Percentiles rank a stretch among this genome's conserved stretches.
Conservation (phyloP, 2,888 invertebrate genomes). For the Agrypnus murinus region DNA sequence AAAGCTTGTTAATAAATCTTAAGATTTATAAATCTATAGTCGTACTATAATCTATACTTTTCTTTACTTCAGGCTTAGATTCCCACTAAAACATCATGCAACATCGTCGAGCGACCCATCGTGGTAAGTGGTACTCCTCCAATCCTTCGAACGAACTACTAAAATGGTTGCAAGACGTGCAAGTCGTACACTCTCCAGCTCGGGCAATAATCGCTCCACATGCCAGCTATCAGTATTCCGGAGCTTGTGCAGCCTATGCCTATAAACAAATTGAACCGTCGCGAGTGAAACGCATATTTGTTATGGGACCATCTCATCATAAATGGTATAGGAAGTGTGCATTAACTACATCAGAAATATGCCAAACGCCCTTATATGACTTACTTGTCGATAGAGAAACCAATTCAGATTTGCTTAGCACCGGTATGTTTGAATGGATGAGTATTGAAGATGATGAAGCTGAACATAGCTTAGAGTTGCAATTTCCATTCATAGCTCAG, state of each 20-base stretch:
- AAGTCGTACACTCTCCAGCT: constrained; percentile 86
- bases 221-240: constrained; percentile 96
- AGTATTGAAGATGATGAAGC: constrained; percentile 91
- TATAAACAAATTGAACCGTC: constrained; percentile 93
- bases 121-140: constrained; percentile 11
- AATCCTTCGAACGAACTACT: constrained; percentile 77
- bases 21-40: too few relatives aligned
- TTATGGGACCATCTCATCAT: constrained; percentile 96
- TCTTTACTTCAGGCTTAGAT: constrained; percentile 6
- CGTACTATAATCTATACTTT: neutral
- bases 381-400: constrained; percentile 90
- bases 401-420: constrained; percentile 86
- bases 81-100: constrained; percentile 5
- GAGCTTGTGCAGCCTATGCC: constrained; percentile 92
- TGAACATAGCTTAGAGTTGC: constrained; percentile 98
- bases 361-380: constrained; percentile 94
- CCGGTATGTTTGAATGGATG: constrained; percentile 92
- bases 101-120: constrained; percentile 14
- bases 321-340: constrained; percentile 90
- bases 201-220: constrained; percentile 92
- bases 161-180: constrained; percentile 88
- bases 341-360: constrained; percentile 86
- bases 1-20: too few relatives aligned
- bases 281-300: constrained; percentile 89
- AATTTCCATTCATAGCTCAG: constrained; percentile 96